Percentiles rank a stretch among this genome's conserved stretches.
Evolutionary conservation across 2,888 invertebrate genomes (phyloP).

Genomic region (Cinara cedri): DNA sequence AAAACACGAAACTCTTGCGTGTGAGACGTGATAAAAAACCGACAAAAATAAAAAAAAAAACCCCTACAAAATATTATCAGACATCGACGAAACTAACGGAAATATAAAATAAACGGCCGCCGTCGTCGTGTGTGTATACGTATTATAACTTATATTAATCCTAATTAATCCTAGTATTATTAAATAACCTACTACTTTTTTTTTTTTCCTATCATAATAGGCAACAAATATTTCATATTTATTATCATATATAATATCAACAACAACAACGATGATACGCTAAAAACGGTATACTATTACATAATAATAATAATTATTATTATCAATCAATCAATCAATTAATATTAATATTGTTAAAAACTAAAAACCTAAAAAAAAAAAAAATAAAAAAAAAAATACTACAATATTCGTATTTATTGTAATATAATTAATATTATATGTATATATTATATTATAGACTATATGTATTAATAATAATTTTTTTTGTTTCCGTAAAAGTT

Average conservation of each 20-base stretch:
- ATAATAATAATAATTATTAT: no score
- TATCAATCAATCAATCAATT: no score
- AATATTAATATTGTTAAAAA: conserved; percentile 8
- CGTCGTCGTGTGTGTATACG: conserved; percentile 3
- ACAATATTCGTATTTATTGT: no score
- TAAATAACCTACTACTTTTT: background rate
- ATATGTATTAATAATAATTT: conserved; percentile 10
- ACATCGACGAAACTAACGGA: background rate
- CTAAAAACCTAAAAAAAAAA: background rate
- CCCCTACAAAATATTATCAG: no score
- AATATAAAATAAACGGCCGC: conserved; percentile 33
- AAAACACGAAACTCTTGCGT: no score
- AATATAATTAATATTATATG: background rate
- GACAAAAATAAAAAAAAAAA: no score
- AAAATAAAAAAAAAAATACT: no score
- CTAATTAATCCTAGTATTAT: background rate
- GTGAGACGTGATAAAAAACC: no score
- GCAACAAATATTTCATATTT: conserved; percentile 34
- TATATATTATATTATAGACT: conserved; percentile 5
- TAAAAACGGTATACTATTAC: no score
- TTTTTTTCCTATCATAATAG: conserved; percentile 5
- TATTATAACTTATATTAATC: no score
- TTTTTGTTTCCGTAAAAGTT: conserved; percentile 16
- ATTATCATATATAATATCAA: conserved; percentile 19
- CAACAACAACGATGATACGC: conserved; percentile 31